Evolutionary conservation across 2,113 vertebrate genomes (phyloP), one percentile per base, ranked within the genome.

Genomic region (Gobiocypris rarus): DNA sequence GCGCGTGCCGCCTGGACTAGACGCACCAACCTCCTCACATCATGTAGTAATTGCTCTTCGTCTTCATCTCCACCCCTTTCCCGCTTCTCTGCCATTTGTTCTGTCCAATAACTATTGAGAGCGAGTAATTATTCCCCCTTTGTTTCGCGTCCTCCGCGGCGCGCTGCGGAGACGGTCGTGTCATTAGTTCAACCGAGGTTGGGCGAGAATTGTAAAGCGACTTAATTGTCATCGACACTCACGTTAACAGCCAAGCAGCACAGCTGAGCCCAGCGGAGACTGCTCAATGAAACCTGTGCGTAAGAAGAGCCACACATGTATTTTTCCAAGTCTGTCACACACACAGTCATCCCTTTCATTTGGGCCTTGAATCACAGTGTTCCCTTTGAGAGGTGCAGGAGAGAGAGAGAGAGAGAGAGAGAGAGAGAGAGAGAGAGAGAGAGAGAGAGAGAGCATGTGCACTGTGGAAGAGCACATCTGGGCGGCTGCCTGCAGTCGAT

Each of bases 221-320:
- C 90, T 91, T 93, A 92, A 94, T 94, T 92, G 90, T 92, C 93
- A 94, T 91, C 91, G 93, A 94, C 93, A 92, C 92, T 89, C 90
- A 91, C 93, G 93, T 94, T 93, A 93, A 92, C 90, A 92, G 89
- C 87, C 89, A 89, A 92, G 89, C 93, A 89, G 90, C 88, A 79
- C 90, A 93, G 90, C 91, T 93, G 92, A 93, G 92, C 91, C 92
- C 89, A 85, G 74, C 31, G 88, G 91, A 92, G 91, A 94, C 94
- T 92, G 92, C 90, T 87, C 90, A 91, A 79, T 89, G 89, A 89
- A 90, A 88, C 86, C 89, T 88, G 87, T 87, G 58, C 38, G 15
- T 59, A 79, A 63, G 34, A 41, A 41, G 26, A 75, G 24, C 73
- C 31, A 31, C 26, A 31, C 41, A 6, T n/a, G 19, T 59, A 4